phyloP scores from a whole-genome alignment of 92 coral and sea anemone genomes.

The Ricordea florida region DNA sequence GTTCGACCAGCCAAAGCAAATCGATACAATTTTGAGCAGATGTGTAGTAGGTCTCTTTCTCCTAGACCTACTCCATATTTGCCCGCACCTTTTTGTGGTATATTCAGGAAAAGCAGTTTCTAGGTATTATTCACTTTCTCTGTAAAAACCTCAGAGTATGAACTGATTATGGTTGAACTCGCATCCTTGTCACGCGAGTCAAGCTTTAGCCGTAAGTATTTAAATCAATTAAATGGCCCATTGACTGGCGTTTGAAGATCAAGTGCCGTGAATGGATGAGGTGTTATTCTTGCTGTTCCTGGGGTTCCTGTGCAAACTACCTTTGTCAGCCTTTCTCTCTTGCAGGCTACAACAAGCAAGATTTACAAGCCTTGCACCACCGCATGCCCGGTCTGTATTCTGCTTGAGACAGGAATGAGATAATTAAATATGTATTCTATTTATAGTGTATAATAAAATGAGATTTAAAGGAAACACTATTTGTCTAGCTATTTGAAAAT shows the following conservation, averaged over 20 bases:
- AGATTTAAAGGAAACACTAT: too few relatives aligned
- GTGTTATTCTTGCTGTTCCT: conserved; percentile 5
- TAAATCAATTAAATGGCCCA: not conserved
- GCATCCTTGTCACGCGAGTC: not conserved
- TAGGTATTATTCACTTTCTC: not conserved
- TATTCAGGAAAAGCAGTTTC: not conserved
- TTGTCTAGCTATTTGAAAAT: too few relatives aligned
- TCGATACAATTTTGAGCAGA: conserved; percentile 2
- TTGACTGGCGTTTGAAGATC: not conserved
- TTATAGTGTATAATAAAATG: too few relatives aligned
- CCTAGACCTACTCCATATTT: conserved; percentile 19
- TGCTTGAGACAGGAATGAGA: conserved; percentile 1
- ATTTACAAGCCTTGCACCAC: not conserved
- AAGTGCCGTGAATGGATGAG: not conserved
- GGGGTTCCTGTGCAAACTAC: conserved; percentile 18
- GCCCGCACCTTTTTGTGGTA: conserved; percentile 9
- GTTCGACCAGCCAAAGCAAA: not conserved
- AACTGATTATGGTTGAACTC: conserved; percentile 28
- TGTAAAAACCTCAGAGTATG: conserved; percentile 4
- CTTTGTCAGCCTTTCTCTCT: conserved; percentile 53
- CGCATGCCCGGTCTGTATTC: conserved; percentile 30
- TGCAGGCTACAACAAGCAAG: conserved; percentile 55
- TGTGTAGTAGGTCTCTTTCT: conserved; percentile 12
- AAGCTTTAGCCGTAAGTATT: conserved; percentile 17
- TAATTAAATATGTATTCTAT: not conserved